Evolutionary conservation across 1,140 invertebrate genomes (phyloP), one percentile per base, ranked within the genome.

Genomic region (Orchestia grillus): DNA sequence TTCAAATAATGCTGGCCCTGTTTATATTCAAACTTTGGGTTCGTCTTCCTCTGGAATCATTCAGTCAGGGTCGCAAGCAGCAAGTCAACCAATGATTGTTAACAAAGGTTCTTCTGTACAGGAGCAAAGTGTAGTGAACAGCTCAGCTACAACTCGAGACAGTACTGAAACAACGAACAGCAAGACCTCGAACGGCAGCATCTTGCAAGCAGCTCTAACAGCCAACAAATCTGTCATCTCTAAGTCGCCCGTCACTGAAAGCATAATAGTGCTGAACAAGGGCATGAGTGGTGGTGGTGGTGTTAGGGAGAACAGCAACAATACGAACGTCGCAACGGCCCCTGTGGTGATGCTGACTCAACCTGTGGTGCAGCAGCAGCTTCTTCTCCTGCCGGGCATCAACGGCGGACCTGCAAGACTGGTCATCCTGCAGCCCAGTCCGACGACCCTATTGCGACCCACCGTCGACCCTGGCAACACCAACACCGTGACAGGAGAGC

Each of bases 321-420:
- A 8, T 44, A 43, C 88, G 44, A 42, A 42, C 88, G 88, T 91
- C 15, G 44, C 88, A 11, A 91, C 8, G 0, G 43, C 92, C 44
- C 92, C 92, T 23, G 36, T 94, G 92, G 92, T 94, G 43, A 45
- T 94, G 92, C 44, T 94, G 44, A 94, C 92, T 15, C 92, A 94
- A 47, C 92, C 92, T 19, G 88, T 91, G 41, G 88, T 91, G 41
- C 88, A 42, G 15, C 92, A 94, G 44, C 92, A 94, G 44, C 92
- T 94, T 40, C 44, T 94, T 42, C 92, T 94, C 6, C 44, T 94
- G 92, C 92, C 92, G 6, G 92, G 92, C 0, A 47, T 94, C 43
- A 94, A 94, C 44, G 92, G 92, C 6, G 92, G 92, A 47, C 92
- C 92, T n/a, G 92, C 92, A n/a, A 11, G 92, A 47, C 92, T 94